Percentiles rank a stretch among this genome's conserved stretches.
Evolutionary conservation across 2,888 invertebrate genomes (phyloP).

Genomic region (Drosophila longiperda): DNA sequence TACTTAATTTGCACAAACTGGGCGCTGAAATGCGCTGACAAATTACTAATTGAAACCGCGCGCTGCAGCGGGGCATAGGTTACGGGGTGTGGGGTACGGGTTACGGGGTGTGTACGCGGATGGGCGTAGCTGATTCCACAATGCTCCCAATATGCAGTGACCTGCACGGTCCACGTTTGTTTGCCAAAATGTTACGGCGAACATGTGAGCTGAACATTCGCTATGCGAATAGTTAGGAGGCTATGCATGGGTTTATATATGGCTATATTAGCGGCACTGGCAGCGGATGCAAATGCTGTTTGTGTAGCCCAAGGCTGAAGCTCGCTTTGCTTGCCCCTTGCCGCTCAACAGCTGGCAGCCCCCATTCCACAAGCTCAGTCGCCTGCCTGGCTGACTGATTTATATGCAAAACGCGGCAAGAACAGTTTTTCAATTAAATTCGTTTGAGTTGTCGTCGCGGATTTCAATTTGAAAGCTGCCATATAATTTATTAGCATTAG

Average conservation of each 20-base stretch:
- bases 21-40: slow-evolving; percentile 62
- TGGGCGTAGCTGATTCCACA: slow-evolving; percentile 33
- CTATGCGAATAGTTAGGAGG: slow-evolving; percentile 44
- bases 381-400: slow-evolving; percentile 56
- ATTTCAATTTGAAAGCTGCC: slow-evolving; percentile 78
- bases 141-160: slow-evolving; percentile 74
- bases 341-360: slow-evolving; percentile 16
- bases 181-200: slow-evolving; percentile 64
- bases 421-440: slow-evolving; percentile 79
- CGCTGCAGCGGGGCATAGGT: slow-evolving; percentile 27
- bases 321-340: slow-evolving; percentile 18
- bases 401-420: slow-evolving; percentile 76
- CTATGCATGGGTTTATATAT: slow-evolving; percentile 25
- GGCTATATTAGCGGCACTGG: slow-evolving; percentile 18
- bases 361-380: not conserved
- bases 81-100: not conserved
- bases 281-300: slow-evolving; percentile 57
- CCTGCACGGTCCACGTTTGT: slow-evolving; percentile 76
- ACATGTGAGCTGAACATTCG: slow-evolving; percentile 51
- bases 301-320: slow-evolving; percentile 52
- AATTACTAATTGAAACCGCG: slow-evolving; percentile 77
- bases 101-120: slow-evolving; percentile 34
- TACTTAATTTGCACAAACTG: slow-evolving; percentile 62
- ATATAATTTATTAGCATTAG: slow-evolving; percentile 78
- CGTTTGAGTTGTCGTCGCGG: slow-evolving; percentile 77